Base-by-base conservation (phyloP, 2,797 vertebrate genomes). In the Paedocypris micromegethes region DNA sequence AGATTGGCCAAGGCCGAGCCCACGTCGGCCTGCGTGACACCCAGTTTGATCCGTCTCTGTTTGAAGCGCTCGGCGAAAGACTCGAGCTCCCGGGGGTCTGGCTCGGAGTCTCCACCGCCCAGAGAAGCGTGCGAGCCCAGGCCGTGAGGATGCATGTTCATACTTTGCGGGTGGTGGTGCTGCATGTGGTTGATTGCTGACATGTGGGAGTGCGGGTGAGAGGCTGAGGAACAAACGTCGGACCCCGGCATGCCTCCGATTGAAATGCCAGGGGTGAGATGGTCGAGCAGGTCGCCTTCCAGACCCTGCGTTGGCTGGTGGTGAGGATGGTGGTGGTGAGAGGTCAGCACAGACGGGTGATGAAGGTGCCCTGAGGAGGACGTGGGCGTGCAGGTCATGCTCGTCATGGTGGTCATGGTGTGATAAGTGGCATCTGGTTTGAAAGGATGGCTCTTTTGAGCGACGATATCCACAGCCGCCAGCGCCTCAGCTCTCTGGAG, bases 351-450 rank as follows among this genome's bases (percentile, higher is more conserved):
- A 0, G 93, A 92, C 0, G 92, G 93, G 78, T 94, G 93, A 86
- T 93, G 93, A 79, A 95, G 87, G 85, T 95, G 94, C 42, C 86
- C 92, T 3, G 93, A 88, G 64, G 93, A 91, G 2, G 93, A 92
- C 74, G 92, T 92, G 40, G 93, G 92, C 50, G 93, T 91, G 85
- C 93, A 94, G 58, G 92, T 91, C 86, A 94, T 94, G 80, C 93
- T 89, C 80, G 90, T 93, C 93, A 96, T 95, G 75, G 88, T 94
- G 83, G 90, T 94, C 93, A 96, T 96, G 81, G 93, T 95, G 88
- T 96, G 94, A 84, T 96, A 96, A 41, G 94, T 95, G 70, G 93
- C 93, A 76, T 95, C 94, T 0, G 93, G 93, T 77, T 96, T 96
- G 88, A 92, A 96, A 7, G 93, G 93, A 64, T 94, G 93, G 9